Evolutionary conservation across 2,113 vertebrate genomes (phyloP).

Genomic region (Numenius arquata): DNA sequence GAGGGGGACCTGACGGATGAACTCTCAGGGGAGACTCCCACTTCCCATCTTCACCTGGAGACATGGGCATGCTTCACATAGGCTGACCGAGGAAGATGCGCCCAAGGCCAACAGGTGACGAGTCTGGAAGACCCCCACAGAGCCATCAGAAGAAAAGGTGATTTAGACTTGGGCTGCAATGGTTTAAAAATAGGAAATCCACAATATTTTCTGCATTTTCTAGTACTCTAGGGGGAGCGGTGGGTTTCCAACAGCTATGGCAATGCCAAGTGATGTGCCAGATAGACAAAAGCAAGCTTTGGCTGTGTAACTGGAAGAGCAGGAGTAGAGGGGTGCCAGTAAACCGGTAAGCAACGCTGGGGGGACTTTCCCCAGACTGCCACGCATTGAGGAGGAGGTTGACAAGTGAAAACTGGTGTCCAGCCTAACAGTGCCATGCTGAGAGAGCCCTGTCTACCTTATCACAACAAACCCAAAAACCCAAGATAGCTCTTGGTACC

Average conservation of each 20-base stretch:
- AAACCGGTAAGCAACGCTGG: neutral
- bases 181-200: neutral
- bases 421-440: neutral
- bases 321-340: neutral
- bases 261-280: neutral
- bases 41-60: neutral
- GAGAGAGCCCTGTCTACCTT: neutral
- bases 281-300: neutral
- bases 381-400: neutral
- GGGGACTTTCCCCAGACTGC: neutral
- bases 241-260: neutral
- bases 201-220: neutral
- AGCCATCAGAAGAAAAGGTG: neutral
- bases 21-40: neutral
- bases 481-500: neutral
- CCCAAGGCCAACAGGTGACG: neutral
- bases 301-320: neutral
- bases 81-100: neutral
- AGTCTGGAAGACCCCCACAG: neutral
- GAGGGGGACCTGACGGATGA: neutral
- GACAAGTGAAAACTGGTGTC: neutral
- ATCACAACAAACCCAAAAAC: neutral
- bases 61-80: neutral
- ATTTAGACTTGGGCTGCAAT: neutral
- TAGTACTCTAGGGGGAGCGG: neutral